Evolutionary conservation across 2,888 invertebrate species (phyloP).

Genomic region (Pseudeuparius sepicola): DNA sequence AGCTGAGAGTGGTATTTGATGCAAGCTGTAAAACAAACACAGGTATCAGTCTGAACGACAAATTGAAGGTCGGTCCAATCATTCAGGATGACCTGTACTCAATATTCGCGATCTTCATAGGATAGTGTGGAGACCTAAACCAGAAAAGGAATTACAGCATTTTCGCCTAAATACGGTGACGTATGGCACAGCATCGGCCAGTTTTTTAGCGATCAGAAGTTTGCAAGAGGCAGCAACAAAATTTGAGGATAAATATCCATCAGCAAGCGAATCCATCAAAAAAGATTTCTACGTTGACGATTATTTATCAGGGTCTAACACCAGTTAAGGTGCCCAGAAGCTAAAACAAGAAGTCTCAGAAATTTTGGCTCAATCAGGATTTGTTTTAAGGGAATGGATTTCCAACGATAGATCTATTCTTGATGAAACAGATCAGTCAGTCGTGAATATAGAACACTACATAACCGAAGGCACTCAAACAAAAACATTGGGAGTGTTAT

Average conservation of each 20-base stretch:
- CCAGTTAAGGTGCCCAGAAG: conserved; percentile 3
- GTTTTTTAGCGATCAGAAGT: conserved; percentile 11
- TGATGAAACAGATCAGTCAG: no score
- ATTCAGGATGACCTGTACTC: conserved; percentile 11
- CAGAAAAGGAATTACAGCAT: no score
- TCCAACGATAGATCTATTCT: no score
- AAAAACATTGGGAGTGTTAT: conserved; percentile 15
- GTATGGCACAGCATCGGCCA: conserved; percentile 11
- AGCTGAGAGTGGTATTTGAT: conserved; percentile 10
- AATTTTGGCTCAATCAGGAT: conserved; percentile 6
- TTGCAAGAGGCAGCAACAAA: conserved; percentile 9
- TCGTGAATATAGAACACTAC: no score
- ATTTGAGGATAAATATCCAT: neutral
- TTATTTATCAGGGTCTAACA: conserved; percentile 8
- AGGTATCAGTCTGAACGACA: conserved; percentile 11
- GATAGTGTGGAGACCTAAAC: no score
- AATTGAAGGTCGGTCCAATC: conserved; percentile 10
- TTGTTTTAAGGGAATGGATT: conserved; percentile 13
- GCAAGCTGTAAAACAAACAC: conserved; percentile 5
- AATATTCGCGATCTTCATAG: no score
- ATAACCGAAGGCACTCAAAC: conserved; percentile 1
- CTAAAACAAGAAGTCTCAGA: neutral
- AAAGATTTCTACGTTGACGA: conserved; percentile 16
- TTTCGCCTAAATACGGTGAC: no score
- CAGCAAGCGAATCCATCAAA: neutral